phyloP scores from a whole-genome alignment of 1,140 invertebrate species.

The Gryllus bimaculatus region DNA sequence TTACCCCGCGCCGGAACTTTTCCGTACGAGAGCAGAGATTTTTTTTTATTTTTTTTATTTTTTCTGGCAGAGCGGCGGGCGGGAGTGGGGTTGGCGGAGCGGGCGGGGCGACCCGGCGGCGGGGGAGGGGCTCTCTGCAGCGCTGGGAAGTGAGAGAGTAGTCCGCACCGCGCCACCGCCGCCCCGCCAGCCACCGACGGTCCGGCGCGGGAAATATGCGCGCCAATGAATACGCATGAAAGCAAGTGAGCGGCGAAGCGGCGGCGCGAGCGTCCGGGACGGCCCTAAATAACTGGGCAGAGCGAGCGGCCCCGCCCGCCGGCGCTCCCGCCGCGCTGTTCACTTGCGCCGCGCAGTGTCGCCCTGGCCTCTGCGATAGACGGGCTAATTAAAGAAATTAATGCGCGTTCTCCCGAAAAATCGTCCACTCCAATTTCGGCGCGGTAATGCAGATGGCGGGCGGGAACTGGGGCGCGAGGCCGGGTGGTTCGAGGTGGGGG shows the following conservation, averaged over 20 bases:
- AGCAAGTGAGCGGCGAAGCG: slow-evolving; percentile 2
- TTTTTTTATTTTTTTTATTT: not conserved
- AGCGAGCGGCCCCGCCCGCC: not conserved
- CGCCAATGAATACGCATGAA: not conserved
- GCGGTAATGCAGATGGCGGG: not conserved
- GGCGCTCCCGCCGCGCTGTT: no score
- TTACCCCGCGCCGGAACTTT: not conserved
- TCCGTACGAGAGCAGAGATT: not conserved
- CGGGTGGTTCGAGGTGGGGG: not conserved
- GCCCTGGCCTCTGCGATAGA: not conserved
- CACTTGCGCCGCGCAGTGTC: not conserved
- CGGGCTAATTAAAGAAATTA: slow-evolving; percentile 5
- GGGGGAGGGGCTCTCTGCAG: not conserved
- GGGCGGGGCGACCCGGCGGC: not conserved
- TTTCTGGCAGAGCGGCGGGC: not conserved
- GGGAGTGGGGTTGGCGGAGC: not conserved
- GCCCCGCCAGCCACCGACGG: no score
- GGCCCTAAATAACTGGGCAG: not conserved
- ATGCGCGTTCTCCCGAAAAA: not conserved
- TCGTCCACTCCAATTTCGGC: not conserved
- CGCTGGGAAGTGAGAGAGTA: not conserved
- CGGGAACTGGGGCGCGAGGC: no score
- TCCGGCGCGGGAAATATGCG: not conserved
- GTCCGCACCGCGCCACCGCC: not conserved
- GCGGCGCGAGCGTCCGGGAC: not conserved